Evolutionary conservation across 2,113 vertebrate genomes (phyloP).

Genomic region (Ellobius talpinus): DNA sequence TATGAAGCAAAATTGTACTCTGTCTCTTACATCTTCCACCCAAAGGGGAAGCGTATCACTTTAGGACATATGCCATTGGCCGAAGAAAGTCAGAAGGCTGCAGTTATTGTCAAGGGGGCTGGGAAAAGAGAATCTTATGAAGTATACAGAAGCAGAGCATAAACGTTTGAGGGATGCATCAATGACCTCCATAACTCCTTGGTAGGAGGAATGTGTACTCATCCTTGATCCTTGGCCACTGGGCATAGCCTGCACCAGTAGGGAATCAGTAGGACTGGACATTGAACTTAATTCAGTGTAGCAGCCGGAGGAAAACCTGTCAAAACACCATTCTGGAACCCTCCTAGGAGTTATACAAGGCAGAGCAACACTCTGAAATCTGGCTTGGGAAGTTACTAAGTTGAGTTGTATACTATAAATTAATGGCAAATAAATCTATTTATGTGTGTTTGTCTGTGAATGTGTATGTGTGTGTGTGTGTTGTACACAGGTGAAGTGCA

Average conservation of each 20-base stretch:
- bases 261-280: not conserved
- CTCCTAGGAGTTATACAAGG: not conserved
- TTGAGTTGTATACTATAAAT: not conserved
- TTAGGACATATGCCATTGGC: not conserved
- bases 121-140: not conserved
- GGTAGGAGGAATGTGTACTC: not conserved
- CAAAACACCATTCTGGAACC: not conserved
- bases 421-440: not conserved
- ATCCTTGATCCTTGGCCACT: no score
- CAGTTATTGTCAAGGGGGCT: not conserved
- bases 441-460: not conserved
- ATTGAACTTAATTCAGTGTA: not conserved
- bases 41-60: not conserved
- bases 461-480: not conserved
- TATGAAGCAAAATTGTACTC: not conserved
- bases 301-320: not conserved
- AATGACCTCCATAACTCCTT: not conserved
- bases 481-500: not conserved
- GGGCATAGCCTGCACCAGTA: not conserved
- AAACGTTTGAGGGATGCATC: not conserved
- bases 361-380: slow-evolving; percentile 10
- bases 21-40: not conserved
- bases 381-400: slow-evolving; percentile 33
- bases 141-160: not conserved
- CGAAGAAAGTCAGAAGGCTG: not conserved